A percentile compares a stretch with the other conserved stretches of the same genome.
phyloP scores from a whole-genome alignment of 1,140 invertebrate genomes.

The Druon quercuslanigerum region DNA sequence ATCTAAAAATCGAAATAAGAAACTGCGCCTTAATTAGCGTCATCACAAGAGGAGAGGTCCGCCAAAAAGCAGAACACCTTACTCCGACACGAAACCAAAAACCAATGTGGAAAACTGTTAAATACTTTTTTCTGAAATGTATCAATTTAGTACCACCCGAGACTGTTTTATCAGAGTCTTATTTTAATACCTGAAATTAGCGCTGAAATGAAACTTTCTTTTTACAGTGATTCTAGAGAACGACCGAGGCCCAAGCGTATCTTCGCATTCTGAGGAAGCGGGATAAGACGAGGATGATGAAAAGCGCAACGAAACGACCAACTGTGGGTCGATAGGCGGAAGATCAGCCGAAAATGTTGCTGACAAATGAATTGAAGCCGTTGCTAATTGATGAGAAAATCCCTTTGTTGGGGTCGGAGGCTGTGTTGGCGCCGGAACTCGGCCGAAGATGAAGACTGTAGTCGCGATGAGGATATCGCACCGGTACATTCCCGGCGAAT shows the following conservation, averaged over 20 bases:
- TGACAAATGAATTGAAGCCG: conserved; percentile 85
- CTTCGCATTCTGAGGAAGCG: conserved; percentile 50
- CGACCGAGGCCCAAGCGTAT: conserved; percentile 37
- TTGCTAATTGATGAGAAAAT: conserved; percentile 86
- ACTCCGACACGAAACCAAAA: too few relatives aligned
- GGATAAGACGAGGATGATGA: conserved; percentile 51
- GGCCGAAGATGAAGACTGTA: conserved; percentile 67
- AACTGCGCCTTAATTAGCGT: too few relatives aligned
- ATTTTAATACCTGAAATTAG: too few relatives aligned
- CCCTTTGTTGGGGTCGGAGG: conserved; percentile 74
- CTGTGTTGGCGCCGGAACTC: conserved; percentile 62
- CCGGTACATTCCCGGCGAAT: conserved; percentile 57
- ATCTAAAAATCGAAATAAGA: too few relatives aligned
- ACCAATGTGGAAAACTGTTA: too few relatives aligned
- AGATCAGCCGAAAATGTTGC: conserved; percentile 83
- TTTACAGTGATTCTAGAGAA: conserved; percentile 36
- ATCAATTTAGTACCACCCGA: too few relatives aligned
- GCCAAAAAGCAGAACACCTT: too few relatives aligned
- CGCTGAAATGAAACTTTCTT: too few relatives aligned
- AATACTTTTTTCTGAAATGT: too few relatives aligned
- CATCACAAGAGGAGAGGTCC: too few relatives aligned
- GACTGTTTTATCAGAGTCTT: too few relatives aligned
- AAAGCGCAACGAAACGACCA: conserved; percentile 51
- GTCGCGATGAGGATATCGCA: conserved; percentile 71
- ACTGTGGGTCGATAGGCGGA: conserved; percentile 45